phyloP scores from a whole-genome alignment of 2,113 vertebrate species.

The Alouatta palliata region DNA sequence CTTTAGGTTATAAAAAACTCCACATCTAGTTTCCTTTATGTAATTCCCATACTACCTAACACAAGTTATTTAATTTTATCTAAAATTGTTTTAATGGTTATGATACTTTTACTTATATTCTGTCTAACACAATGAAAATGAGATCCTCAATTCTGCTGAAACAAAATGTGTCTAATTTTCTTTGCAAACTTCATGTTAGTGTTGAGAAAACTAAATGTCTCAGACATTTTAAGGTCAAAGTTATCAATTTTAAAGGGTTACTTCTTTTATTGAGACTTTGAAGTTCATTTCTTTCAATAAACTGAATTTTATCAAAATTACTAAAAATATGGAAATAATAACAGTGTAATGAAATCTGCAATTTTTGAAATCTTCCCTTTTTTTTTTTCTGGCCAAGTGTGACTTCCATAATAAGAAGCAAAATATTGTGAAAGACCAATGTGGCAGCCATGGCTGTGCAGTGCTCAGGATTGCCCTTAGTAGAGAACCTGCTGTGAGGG shows the following conservation, averaged over 20 bases:
- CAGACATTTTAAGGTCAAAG: neutral
- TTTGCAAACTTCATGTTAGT: too few relatives aligned
- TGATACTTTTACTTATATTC: too few relatives aligned
- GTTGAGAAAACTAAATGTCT: neutral
- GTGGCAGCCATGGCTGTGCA: too few relatives aligned
- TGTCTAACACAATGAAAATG: too few relatives aligned
- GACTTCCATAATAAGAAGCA: neutral
- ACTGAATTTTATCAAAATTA: neutral
- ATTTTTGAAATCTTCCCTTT: neutral
- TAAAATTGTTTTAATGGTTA: too few relatives aligned
- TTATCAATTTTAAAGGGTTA: neutral
- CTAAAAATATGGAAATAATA: neutral
- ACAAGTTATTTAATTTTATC: too few relatives aligned
- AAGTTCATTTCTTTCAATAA: neutral
- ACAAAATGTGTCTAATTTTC: too few relatives aligned
- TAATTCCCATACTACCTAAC: too few relatives aligned
- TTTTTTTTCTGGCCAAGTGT: neutral
- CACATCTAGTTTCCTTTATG: too few relatives aligned
- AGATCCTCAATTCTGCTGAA: too few relatives aligned
- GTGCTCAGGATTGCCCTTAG: neutral
- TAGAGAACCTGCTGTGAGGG: neutral
- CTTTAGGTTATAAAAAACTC: too few relatives aligned
- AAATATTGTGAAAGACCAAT: too few relatives aligned
- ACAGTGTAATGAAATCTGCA: neutral
- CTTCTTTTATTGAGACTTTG: neutral